Evolutionary conservation across 2,113 vertebrate species (phyloP).

Genomic region (Thryonomys swinderianus): DNA sequence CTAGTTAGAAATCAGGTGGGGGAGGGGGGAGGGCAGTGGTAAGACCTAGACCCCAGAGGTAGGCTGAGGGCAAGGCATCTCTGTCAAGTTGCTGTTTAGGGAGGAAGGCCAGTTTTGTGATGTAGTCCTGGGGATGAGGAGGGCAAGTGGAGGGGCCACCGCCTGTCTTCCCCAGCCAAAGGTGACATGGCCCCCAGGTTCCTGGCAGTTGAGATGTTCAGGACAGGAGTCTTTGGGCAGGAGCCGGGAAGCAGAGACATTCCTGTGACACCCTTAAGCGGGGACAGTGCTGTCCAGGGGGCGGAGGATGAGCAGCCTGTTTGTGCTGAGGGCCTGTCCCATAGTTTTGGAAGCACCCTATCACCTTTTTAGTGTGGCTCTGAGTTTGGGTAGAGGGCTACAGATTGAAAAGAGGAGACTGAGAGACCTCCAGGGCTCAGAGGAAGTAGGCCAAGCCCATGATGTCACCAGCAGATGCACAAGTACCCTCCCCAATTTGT

Average conservation of each 20-base stretch:
- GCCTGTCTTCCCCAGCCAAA: neutral
- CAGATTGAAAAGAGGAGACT: neutral
- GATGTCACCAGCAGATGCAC: neutral
- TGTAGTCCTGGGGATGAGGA: neutral
- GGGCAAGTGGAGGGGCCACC: neutral
- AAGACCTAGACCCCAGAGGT: neutral
- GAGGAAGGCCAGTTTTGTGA: neutral
- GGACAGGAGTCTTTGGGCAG: neutral
- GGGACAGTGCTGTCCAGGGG: neutral
- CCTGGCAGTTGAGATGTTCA: neutral
- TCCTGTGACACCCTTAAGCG: neutral
- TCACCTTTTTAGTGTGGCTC: neutral
- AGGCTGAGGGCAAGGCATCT: neutral
- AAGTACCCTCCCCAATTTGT: neutral
- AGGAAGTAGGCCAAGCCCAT: neutral
- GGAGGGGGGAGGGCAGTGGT: neutral
- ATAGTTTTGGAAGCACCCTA: neutral
- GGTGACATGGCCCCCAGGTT: neutral
- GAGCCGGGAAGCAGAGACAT: neutral
- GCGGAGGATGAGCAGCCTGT: neutral
- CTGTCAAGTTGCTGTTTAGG: neutral
- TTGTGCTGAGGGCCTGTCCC: neutral
- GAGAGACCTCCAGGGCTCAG: neutral
- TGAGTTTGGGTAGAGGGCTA: neutral
- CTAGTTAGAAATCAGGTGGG: slow-evolving; percentile 18